Percentiles rank a stretch among this genome's conserved stretches.
Evolutionary conservation across 2,888 invertebrate genomes (phyloP).

Genomic region (Melanotus villosus): DNA sequence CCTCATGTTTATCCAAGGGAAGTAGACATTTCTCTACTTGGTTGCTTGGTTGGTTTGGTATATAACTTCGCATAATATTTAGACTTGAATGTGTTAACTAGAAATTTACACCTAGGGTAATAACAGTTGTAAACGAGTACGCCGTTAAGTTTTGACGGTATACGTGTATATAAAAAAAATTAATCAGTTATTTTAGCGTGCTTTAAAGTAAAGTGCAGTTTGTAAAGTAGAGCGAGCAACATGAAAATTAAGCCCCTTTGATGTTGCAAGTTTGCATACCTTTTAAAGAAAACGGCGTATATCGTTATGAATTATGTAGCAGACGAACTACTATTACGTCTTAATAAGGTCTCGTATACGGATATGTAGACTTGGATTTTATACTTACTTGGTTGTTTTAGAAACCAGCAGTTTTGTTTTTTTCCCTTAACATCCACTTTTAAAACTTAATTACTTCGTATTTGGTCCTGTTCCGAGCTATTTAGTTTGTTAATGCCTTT

Average conservation of each 20-base stretch:
- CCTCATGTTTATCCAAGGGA: no score
- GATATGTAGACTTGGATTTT: conserved; percentile 11
- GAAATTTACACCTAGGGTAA: background rate
- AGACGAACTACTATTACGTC: conserved; percentile 27
- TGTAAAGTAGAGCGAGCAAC: conserved; percentile 17
- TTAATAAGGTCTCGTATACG: conserved; percentile 11
- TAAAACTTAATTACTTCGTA: background rate
- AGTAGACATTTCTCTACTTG: no score
- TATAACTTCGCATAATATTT: no score
- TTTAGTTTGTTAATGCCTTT: no score
- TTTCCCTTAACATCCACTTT: background rate
- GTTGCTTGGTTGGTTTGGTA: no score
- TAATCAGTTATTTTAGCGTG: conserved; percentile 32
- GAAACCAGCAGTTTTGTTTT: background rate
- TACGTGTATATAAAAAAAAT: conserved; percentile 12
- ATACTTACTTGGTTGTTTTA: conserved; percentile 14
- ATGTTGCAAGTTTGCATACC: conserved; percentile 35
- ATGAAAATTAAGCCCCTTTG: conserved; percentile 37
- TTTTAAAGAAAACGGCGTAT: conserved; percentile 33
- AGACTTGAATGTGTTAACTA: no score
- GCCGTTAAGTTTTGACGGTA: background rate
- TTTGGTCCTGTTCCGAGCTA: no score
- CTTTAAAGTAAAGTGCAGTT: conserved; percentile 26
- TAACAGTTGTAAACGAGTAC: background rate
- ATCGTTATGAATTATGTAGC: conserved; percentile 31